Conservation (phyloP, 2,113 vertebrate species). For the Cebidichthys violaceus region DNA sequence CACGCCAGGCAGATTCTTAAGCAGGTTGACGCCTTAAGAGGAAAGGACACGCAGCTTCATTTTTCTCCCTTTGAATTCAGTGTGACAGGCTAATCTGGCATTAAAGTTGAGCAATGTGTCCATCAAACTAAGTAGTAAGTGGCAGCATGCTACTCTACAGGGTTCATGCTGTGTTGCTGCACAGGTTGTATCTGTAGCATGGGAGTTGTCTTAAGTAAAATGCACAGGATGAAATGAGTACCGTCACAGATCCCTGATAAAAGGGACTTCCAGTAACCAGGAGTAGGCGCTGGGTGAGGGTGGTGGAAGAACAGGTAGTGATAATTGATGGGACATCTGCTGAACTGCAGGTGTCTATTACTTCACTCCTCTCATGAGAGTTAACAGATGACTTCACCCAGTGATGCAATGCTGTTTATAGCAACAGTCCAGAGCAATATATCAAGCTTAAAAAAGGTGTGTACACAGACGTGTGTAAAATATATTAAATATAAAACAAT, state of each 20-base stretch:
- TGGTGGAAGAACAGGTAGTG: slow-evolving; percentile 55
- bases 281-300: slow-evolving; percentile 59
- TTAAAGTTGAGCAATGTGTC: slow-evolving; percentile 59
- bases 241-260: slow-evolving; percentile 10
- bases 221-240: neutral
- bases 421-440: slow-evolving; percentile 62
- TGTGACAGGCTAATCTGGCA: slow-evolving; percentile 57
- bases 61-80: slow-evolving; percentile 47
- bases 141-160: slow-evolving; percentile 27
- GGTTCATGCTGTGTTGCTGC: neutral
- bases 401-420: slow-evolving; percentile 74
- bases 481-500: neutral
- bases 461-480: neutral
- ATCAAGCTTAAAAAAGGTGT: neutral
- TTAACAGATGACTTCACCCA: slow-evolving; percentile 84
- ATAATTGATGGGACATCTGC: slow-evolving; percentile 86
- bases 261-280: slow-evolving; percentile 49
- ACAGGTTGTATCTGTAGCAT: neutral
- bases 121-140: slow-evolving; percentile 48
- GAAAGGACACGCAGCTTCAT: slow-evolving; percentile 65
- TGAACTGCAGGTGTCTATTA: slow-evolving; percentile 83
- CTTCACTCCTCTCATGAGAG: slow-evolving; percentile 71
- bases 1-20: slow-evolving; percentile 70
- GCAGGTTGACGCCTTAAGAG: slow-evolving; percentile 75
- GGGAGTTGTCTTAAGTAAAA: neutral